phyloP scores from a whole-genome alignment of 2,113 vertebrate genomes.

The Anser brachyrhynchus region DNA sequence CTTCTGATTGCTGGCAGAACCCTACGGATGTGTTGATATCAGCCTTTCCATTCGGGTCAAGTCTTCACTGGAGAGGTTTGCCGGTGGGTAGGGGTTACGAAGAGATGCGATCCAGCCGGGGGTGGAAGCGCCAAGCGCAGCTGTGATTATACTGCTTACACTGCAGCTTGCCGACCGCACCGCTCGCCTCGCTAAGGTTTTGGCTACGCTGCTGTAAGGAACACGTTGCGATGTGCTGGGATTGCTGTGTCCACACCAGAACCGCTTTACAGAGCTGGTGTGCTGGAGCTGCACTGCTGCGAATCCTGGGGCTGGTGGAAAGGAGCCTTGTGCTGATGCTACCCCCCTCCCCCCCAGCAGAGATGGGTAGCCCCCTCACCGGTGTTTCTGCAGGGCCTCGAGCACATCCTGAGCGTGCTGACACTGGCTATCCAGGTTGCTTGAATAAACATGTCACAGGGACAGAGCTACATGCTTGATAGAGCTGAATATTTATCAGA shows the following conservation, averaged over 20 bases:
- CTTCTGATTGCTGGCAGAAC: slow-evolving; percentile 57
- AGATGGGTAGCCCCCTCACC: background rate
- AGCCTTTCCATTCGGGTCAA: slow-evolving; percentile 51
- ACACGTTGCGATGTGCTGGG: accelerated
- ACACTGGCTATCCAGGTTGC: background rate
- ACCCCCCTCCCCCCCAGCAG: accelerated
- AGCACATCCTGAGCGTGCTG: background rate
- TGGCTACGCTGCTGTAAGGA: background rate
- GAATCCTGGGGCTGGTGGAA: background rate
- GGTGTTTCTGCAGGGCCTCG: background rate
- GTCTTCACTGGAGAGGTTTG: slow-evolving; percentile 9
- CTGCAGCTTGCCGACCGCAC: background rate
- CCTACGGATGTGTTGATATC: slow-evolving; percentile 43
- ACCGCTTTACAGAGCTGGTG: background rate
- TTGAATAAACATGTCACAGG: background rate
- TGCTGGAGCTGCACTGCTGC: background rate
- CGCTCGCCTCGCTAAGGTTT: background rate
- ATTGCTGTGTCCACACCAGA: background rate
- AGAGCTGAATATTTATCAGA: background rate
- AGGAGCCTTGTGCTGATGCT: background rate
- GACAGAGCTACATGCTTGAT: background rate
- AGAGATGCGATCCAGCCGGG: background rate
- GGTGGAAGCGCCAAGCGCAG: background rate
- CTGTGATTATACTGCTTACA: background rate
- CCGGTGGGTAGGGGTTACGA: background rate